A percentile compares a stretch with the other conserved stretches of the same genome.
phyloP scores from a whole-genome alignment of 2,888 invertebrate species.

The Dichetophora obliterata region DNA sequence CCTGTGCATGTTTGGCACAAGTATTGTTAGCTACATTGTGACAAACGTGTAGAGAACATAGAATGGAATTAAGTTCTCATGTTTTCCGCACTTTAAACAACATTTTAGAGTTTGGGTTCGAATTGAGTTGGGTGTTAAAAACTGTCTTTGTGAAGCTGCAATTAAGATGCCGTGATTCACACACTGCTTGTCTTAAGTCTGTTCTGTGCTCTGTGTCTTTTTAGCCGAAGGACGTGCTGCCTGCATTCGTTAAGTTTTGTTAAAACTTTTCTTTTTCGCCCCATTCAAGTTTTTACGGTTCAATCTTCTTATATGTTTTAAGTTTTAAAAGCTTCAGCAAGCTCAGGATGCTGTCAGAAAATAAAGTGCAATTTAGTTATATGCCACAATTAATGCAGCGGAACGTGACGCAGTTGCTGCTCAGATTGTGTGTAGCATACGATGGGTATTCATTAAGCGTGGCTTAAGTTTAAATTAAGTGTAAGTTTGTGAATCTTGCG shows the following conservation, averaged over 20 bases:
- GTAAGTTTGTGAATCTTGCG: no score
- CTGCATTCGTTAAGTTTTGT: background rate
- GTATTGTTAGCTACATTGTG: conserved; percentile 8
- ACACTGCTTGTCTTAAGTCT: no score
- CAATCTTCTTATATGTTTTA: background rate
- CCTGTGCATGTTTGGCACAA: background rate
- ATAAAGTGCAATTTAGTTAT: conserved; percentile 4
- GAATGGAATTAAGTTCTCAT: conserved; percentile 18
- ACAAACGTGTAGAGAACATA: background rate
- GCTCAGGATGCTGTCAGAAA: conserved; percentile 1
- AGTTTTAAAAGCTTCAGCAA: conserved; percentile 12
- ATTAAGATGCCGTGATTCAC: no score
- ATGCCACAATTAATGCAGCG: background rate
- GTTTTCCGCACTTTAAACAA: conserved; percentile 14
- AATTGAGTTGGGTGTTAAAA: no score
- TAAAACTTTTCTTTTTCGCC: background rate
- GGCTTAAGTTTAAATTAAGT: no score
- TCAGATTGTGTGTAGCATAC: background rate
- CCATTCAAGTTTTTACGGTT: conserved; percentile 1
- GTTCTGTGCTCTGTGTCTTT: no score
- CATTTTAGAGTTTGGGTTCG: no score
- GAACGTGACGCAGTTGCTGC: background rate
- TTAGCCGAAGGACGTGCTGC: background rate
- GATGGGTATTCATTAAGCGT: no score
- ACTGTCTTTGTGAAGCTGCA: no score